These are phyloP conservation scores for Sylvilagus bachmani DNA, from an alignment of 2,113 vertebrate species.

Conservation along the genomic window DNA sequence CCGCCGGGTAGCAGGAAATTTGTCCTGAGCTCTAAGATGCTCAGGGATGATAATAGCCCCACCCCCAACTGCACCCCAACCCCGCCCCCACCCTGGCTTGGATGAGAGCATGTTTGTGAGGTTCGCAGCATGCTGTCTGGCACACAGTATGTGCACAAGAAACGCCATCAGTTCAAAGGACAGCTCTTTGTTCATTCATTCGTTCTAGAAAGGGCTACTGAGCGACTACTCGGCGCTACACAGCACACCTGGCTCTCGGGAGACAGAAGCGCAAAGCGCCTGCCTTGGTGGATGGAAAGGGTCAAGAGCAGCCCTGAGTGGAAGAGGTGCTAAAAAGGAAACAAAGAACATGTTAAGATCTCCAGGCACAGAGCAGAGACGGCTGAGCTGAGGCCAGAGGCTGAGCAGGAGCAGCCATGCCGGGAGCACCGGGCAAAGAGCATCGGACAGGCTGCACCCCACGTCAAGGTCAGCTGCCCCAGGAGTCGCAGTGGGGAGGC, in stretches of 20 bases:
- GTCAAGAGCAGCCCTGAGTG: accelerated
- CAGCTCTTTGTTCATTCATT: background rate
- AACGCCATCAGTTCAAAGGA: too few species aligned
- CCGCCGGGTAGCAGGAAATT: background rate
- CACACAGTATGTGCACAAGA: too few species aligned
- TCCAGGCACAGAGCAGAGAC: background rate
- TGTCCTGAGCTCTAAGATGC: too few species aligned
- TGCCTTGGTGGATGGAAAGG: background rate
- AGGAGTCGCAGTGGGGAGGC: background rate
- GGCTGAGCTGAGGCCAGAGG: background rate
- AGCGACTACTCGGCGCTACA: background rate
- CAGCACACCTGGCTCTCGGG: background rate
- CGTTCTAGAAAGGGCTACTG: background rate
- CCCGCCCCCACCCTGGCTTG: too few species aligned
- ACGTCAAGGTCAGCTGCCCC: too few species aligned
- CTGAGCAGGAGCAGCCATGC: background rate
- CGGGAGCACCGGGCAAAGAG: background rate
- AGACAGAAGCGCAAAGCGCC: background rate
- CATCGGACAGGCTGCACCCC: accelerated
- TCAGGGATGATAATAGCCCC: background rate
- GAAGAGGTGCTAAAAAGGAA: background rate
- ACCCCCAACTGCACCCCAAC: too few species aligned
- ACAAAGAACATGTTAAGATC: background rate
- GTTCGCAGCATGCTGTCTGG: too few species aligned
- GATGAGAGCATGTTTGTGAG: too few species aligned